Evolutionary conservation across 2,888 invertebrate species (phyloP), one percentile per base, ranked within the genome.

Genomic region (Auanema sp.): DNA sequence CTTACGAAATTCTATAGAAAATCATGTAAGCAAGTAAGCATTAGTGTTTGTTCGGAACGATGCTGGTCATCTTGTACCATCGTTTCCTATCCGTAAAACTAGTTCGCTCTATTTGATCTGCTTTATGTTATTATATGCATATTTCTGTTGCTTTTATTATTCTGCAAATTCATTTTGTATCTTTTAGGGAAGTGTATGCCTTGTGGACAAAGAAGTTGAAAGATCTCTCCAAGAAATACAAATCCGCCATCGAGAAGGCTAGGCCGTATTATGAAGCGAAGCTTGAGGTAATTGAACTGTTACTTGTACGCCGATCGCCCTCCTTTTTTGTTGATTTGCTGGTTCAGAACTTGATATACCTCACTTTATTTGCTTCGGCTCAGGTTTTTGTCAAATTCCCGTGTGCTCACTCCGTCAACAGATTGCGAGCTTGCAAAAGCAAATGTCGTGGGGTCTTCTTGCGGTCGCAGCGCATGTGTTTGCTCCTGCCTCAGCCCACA

Each of bases 231-330:
- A 81, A 82, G 66, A 83, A 83, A 62, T 77, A 82, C 57, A 81
- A 76, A 18, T 68, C 53, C 43, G 77, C 79, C 33, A 83, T 83
- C 52, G 73, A 74, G 16, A 83, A 82, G 61, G 78, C 80, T 18
- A 68, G 83, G 16, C 83, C 83, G 14, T 83, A 79, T 63, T 83
- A 83, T 64, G 83, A 83, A 54, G 68, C 79, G 5, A 75, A 78
- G 58, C 62, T 72, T 23, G 66, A 77, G 71, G 78, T 76, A 18
- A 21, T 33, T 3, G 8, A 33, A 33, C 11, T 58, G 54, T 64
- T 60, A n/a, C 21, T 50, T 25, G 12, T 33, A 43, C 54, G 5
- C 18, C n/a, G 10, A 5, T 5, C 12, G 25, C 2, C 21, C 18
- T 52, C n/a, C 18, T 21, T 52, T n/a, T 52, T 23, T 1, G 23